Evolutionary conservation across 2,888 invertebrate genomes (phyloP).

Genomic region (Sinohyriopsis cumingii): DNA sequence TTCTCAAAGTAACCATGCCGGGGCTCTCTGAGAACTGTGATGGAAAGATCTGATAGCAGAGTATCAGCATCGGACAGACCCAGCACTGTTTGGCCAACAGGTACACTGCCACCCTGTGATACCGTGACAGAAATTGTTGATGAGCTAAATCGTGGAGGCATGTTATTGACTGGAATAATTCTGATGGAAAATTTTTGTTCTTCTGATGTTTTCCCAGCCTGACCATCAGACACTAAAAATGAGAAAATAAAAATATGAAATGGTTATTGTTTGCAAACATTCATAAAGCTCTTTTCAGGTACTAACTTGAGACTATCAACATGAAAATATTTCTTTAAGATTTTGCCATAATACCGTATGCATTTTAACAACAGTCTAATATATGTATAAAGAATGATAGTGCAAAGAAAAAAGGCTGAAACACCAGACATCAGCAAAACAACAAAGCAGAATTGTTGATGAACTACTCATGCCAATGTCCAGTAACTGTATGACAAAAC

Average conservation of each 20-base stretch:
- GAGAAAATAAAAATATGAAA: neutral
- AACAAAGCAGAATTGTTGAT: too few species aligned
- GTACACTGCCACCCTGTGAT: slow-evolving; percentile 50
- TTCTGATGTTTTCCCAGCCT: slow-evolving; percentile 27
- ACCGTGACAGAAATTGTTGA: slow-evolving; percentile 43
- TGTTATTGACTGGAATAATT: slow-evolving; percentile 64
- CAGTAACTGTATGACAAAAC: too few species aligned
- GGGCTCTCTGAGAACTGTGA: slow-evolving; percentile 51
- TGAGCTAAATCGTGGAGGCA: slow-evolving; percentile 51
- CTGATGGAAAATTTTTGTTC: slow-evolving; percentile 60
- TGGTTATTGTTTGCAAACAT: too few species aligned
- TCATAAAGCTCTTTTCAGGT: too few species aligned
- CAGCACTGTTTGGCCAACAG: slow-evolving; percentile 48
- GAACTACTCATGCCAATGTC: too few species aligned
- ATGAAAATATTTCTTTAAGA: too few species aligned
- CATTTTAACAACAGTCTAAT: too few species aligned
- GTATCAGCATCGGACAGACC: slow-evolving; percentile 61
- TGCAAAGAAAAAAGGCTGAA: too few species aligned
- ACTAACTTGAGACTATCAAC: neutral
- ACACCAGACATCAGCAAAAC: too few species aligned
- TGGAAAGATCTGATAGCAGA: slow-evolving; percentile 38
- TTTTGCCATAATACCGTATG: too few species aligned
- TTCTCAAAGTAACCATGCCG: slow-evolving; percentile 52
- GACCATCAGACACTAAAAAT: slow-evolving; percentile 52
- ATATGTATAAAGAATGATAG: too few species aligned